Base-by-base conservation (phyloP, 2,113 vertebrate genomes). In the Ia io region DNA sequence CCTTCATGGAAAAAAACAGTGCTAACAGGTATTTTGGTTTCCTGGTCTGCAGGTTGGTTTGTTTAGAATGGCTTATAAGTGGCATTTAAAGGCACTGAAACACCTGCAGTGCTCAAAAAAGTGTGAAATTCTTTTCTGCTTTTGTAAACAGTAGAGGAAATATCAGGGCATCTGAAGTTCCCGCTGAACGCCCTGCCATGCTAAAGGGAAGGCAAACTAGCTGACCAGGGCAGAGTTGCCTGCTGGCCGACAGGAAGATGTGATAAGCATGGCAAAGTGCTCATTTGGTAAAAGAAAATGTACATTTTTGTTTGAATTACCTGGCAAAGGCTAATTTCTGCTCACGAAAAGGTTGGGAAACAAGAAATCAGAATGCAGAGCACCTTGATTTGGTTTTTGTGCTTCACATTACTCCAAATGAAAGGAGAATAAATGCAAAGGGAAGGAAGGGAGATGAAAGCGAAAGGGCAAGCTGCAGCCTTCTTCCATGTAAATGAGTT, bases 81-180 rank as follows among this genome's bases (percentile, higher is more conserved):
- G 94, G 85, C 94, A 96, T 97, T 96, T 93, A 96, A 96, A 97
- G 90, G 85, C 13, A 76, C 95, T 96, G 77, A 96, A 95, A 95
- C 91, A 96, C 83, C 93, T 92, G 63, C 94, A 83, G 73, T 88
- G 94, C 73, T 95, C 94, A 88, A 51, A 95, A 95, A 90, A 61
- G 88, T 97, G 93, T 97, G 96, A 95, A 95, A 95, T 97, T 97
- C 93, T 94, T 95, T 96, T 91, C 96, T 94, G 95, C 94, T 96
- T 97, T 94, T 96, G 92, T 94, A 95, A 97, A 97, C 69, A 96
- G 88, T 59, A 76, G 82, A 83, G 94, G 95, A 97, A 95, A 96
- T 93, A 93, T 93, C 93, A 44, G 0, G 10, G 77, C 53, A 78
- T 85, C 70, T 40, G 32, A 90, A 94, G 83, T 83, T 90, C 92